Base-by-base conservation (phyloP, 2,888 invertebrate species). In the Papilio gigon region DNA sequence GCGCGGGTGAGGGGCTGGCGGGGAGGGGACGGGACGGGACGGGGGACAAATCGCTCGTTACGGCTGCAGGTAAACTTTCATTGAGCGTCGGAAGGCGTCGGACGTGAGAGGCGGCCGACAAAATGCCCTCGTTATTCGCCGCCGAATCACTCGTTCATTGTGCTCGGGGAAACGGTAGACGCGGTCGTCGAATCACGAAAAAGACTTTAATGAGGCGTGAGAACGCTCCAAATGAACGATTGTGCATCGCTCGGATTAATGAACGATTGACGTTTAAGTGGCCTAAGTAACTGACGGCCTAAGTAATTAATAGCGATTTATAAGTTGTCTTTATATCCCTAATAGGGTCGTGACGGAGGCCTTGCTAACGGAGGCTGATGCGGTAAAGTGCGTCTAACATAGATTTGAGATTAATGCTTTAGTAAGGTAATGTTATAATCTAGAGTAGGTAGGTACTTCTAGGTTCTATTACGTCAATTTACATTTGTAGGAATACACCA, bases 21-120 rank as follows among this genome's bases (percentile, higher is more conserved):
- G 84, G 89, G 90, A 42, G 72, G 76, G 74, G 79, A 86, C 86
- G 86, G 82, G 80, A 81, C 87, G 89, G 89, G 87, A 83, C 85
- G 84, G 89, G 90, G 92, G 89, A 91, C 92, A 91, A 92, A 92
- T 91, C 91, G 91, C 92, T 92, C 92, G 92, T 92, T 92, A 92
- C 90, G 90, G 87, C 89, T 90, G 91, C 92, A 92, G 92, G 92
- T 92, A 92, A 92, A 92, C 92, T 92, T 92, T 92, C 92, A 92
- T 92, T 92, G 90, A 91, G 89, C 91, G 89, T 90, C 92, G 91
- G 92, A 92, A 90, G 92, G 91, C 91, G 92, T 87, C 89, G 90
- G 90, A 91, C 90, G 92, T 91, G 91, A 90, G 92, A 90, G 90
- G 85, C 89, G 88, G 84, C 89, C 89, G 90, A 90, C 91, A 91